Conservation (phyloP, 2,113 vertebrate species). For the Andinoacara biseriatus region DNA sequence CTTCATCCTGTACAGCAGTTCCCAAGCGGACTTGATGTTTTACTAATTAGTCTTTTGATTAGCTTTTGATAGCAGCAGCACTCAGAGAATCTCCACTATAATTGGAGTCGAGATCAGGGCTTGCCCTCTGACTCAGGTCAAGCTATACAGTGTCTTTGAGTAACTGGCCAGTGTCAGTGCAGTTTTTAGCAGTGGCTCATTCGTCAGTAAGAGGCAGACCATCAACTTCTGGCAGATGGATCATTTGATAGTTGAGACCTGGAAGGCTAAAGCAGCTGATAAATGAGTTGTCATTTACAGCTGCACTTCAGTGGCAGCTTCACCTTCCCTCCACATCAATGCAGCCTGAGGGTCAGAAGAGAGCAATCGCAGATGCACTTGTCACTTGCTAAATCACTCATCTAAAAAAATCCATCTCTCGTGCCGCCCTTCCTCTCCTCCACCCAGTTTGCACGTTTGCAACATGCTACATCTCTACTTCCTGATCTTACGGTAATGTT, state of each 20-base stretch:
- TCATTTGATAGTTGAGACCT: conserved; percentile 24
- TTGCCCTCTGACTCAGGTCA: conserved; percentile 49
- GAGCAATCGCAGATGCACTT: conserved; percentile 4
- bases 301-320: conserved; percentile 39
- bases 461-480: background rate
- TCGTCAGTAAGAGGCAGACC: conserved; percentile 53
- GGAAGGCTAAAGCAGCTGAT: conserved; percentile 58
- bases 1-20: background rate
- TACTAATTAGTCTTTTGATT: conserved; percentile 49
- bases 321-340: conserved; percentile 31
- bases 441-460: conserved; percentile 16
- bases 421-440: background rate
- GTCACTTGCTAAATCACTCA: conserved; percentile 31
- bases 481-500: conserved; percentile 29
- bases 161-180: conserved; percentile 52
- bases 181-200: conserved; percentile 37
- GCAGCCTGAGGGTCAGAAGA: conserved; percentile 34
- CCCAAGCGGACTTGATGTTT: conserved; percentile 24
- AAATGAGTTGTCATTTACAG: conserved; percentile 57
- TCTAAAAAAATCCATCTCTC: conserved; percentile 32
- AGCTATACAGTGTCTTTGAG: conserved; percentile 24
- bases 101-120: conserved; percentile 46
- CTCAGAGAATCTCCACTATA: conserved; percentile 48
- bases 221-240: conserved; percentile 47
- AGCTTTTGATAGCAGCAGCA: conserved; percentile 26